Conservation (phyloP, 1,140 invertebrate genomes). For the Drosophila biarmipes region DNA sequence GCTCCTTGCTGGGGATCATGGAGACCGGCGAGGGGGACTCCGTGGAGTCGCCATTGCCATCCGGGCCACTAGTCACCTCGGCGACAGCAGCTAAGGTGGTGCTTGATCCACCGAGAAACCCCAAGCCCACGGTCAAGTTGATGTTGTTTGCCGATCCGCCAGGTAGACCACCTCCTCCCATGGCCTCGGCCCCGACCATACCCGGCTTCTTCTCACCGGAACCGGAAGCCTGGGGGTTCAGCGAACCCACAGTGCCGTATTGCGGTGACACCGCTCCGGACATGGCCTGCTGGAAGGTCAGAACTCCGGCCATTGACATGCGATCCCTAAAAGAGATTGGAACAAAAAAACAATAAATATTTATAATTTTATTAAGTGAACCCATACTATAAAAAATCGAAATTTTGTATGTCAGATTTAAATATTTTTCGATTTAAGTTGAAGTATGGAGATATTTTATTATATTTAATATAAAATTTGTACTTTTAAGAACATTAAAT, state of each 20-base stretch:
- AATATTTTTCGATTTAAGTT: no score
- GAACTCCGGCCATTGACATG: conserved; percentile 59
- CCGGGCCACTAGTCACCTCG: conserved; percentile 65
- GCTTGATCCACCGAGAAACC: conserved; percentile 54
- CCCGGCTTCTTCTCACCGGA: conserved; percentile 1
- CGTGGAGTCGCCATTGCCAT: conserved; percentile 50
- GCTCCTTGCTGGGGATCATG: background rate
- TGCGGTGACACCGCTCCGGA: conserved; percentile 82
- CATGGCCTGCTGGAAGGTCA: conserved; percentile 81
- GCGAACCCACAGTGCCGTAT: conserved; percentile 43
- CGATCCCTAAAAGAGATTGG: conserved; percentile 59
- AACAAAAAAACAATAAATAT: no score
- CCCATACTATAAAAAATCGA: no score
- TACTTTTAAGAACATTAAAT: no score
- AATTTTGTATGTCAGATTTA: no score
- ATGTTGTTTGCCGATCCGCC: conserved; percentile 22
- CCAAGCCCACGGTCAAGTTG: conserved; percentile 24
- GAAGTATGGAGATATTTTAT: no score
- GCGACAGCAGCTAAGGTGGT: conserved; percentile 58
- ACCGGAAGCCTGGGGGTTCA: background rate
- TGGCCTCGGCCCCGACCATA: background rate
- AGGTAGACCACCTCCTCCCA: conserved; percentile 11
- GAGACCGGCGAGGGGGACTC: conserved; percentile 32
- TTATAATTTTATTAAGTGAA: no score
- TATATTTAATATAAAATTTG: no score